Conservation (phyloP, 2,113 vertebrate genomes). For the human (Homo sapiens) region DNA sequence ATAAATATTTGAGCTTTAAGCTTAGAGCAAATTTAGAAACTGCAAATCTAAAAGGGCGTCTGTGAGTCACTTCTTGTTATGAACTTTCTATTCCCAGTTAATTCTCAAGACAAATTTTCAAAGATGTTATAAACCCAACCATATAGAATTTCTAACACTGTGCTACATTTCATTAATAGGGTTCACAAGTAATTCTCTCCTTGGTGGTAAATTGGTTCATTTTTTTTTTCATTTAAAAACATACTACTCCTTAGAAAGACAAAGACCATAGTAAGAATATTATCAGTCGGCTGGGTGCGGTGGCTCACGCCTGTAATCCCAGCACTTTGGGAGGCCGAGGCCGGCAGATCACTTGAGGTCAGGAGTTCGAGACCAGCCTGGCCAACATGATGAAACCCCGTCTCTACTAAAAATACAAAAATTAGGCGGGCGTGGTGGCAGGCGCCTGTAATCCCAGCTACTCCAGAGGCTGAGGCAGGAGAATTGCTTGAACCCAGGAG, state of each 20-base stretch:
- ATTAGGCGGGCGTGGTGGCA: no score
- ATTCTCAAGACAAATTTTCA: neutral
- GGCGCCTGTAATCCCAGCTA: no score
- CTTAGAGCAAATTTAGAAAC: neutral
- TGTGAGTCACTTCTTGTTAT: neutral
- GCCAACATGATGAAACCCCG: no score
- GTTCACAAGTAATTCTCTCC: neutral
- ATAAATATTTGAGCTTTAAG: neutral
- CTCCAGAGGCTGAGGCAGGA: no score
- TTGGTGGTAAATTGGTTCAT: neutral
- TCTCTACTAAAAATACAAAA: no score
- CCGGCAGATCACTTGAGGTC: no score
- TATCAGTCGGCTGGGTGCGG: no score
- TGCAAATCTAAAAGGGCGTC: neutral
- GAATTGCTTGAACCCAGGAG: no score
- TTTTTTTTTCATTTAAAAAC: neutral
- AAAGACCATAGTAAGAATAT: neutral
- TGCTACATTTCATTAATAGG: neutral
- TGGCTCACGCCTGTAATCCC: no score
- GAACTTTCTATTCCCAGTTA: neutral
- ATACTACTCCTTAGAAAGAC: neutral
- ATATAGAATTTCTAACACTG: neutral
- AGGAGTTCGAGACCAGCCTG: no score
- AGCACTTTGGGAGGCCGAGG: accelerated
- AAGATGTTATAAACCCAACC: neutral